phyloP scores from a whole-genome alignment of 2,888 invertebrate species.

The Xylota sylvarum region DNA sequence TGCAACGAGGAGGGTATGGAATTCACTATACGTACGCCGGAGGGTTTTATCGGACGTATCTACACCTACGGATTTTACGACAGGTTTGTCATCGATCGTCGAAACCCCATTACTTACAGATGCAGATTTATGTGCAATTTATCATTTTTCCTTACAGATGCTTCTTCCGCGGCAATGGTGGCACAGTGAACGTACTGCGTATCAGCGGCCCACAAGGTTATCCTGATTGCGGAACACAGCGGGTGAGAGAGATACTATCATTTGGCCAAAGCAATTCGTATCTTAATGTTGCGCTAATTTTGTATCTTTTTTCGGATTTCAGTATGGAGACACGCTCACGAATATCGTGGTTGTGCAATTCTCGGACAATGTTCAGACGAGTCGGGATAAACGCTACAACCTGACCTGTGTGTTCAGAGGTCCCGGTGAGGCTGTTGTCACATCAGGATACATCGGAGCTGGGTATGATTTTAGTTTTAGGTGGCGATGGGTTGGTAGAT shows the following conservation, averaged over 20 bases:
- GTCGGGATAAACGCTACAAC: slow-evolving; percentile 95
- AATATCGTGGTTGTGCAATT: slow-evolving; percentile 97
- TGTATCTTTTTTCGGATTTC: slow-evolving; percentile 8
- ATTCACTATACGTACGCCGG: slow-evolving; percentile 94
- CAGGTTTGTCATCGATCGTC: slow-evolving; percentile 81
- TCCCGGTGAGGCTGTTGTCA: slow-evolving; percentile 96
- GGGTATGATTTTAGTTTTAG: slow-evolving; percentile 87
- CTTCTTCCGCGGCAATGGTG: slow-evolving; percentile 96
- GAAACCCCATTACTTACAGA: slow-evolving; percentile 21
- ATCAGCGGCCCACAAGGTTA: slow-evolving; percentile 97
- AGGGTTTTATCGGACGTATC: slow-evolving; percentile 95
- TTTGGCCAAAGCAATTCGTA: slow-evolving; percentile 52
- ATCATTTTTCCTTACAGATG: slow-evolving; percentile 86
- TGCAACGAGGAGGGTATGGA: slow-evolving; percentile 98
- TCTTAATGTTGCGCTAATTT: slow-evolving; percentile 72
- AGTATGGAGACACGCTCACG: slow-evolving; percentile 97
- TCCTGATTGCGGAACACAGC: slow-evolving; percentile 96
- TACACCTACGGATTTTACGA: slow-evolving; percentile 97
- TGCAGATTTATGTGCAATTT: slow-evolving; percentile 37
- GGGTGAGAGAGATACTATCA: slow-evolving; percentile 85
- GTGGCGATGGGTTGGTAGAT: slow-evolving; percentile 27
- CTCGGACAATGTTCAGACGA: slow-evolving; percentile 96
- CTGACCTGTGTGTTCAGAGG: slow-evolving; percentile 96
- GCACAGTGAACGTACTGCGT: slow-evolving; percentile 91
- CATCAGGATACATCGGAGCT: slow-evolving; percentile 96